Base-by-base conservation (phyloP, 2,113 vertebrate species). In the Otocyon megalotis region DNA sequence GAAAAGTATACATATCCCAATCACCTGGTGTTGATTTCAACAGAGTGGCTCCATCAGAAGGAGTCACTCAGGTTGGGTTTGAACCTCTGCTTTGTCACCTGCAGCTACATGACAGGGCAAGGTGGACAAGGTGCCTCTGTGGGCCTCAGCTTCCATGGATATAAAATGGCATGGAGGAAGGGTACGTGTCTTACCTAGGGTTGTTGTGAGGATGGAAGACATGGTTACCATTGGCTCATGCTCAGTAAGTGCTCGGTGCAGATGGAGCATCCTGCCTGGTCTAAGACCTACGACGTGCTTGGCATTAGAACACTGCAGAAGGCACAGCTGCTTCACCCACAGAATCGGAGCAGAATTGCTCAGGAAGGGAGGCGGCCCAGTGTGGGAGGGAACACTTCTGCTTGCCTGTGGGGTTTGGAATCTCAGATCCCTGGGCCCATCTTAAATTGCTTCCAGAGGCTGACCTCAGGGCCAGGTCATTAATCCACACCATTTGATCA, bases 371-470 rank as follows among this genome's bases (percentile, higher is more conserved):
- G 95, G 81, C 0, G 28, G 82, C 92, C 54, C 65, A 1, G 19
- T 7, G 54, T 94, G 89, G 89, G 89, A 93, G 90, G 91, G 26
- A 62, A 19, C 43, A 37, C 96, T 94, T 95, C 97, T 95, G 97
- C 89, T 85, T 91, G 96, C 56, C 22, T 5, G 12, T 7, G 58
- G 54, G 28, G n/a, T 7, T 50, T 71, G 88, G 77, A 20, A 53
- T 67, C 84, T 92, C 71, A 9, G 77, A 82, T 32, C 54, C 80
- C 65, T 3, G 69, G 62, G 91, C 43, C 88, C 22, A 19, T 58
- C n/a, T 60, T 48, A 58, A 69, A 60, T 28, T 19, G 87, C 67
- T 91, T 82, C 92, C 81, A 63, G 69, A 48, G 76, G 63, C 80
- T 60, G 79, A 76, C 56, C 88, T 94, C 96, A 30, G 37, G 2